Evolutionary conservation across 2,888 invertebrate genomes (phyloP).

Genomic region (Portevinia maculata): DNA sequence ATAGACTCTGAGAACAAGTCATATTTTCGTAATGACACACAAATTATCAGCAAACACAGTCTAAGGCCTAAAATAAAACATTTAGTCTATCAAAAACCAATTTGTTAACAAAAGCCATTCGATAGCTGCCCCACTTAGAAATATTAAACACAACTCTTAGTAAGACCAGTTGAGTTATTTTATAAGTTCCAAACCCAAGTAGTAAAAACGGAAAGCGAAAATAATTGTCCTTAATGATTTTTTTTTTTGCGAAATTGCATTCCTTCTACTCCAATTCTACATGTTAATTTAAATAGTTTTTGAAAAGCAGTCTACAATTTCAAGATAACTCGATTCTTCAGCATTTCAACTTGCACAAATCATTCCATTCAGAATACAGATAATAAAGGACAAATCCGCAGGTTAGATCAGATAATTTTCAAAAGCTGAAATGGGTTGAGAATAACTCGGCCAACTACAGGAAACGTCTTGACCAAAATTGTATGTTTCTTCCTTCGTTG

Average conservation of each 20-base stretch:
- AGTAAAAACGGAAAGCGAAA: not conserved
- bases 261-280: not conserved
- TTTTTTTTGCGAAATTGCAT: not conserved
- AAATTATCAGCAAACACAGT: not conserved
- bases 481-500: too few relatives aligned
- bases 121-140: slow-evolving; percentile 7
- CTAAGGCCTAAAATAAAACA: not conserved
- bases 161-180: slow-evolving; percentile 27
- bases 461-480: too few relatives aligned
- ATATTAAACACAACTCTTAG: slow-evolving; percentile 16
- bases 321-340: too few relatives aligned
- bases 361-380: too few relatives aligned
- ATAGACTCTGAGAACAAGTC: too few relatives aligned
- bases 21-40: too few relatives aligned
- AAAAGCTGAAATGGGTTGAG: too few relatives aligned
- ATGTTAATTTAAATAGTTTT: not conserved
- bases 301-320: too few relatives aligned
- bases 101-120: slow-evolving; percentile 1
- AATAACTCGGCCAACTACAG: too few relatives aligned
- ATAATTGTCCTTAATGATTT: not conserved
- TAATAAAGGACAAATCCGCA: too few relatives aligned
- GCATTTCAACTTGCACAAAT: too few relatives aligned
- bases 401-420: too few relatives aligned
- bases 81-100: not conserved
- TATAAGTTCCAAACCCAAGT: slow-evolving; percentile 20